Evolutionary conservation across 2,797 vertebrate genomes (phyloP), one percentile per base, ranked within the genome.

Genomic region (Phoeniculus purpureus): DNA sequence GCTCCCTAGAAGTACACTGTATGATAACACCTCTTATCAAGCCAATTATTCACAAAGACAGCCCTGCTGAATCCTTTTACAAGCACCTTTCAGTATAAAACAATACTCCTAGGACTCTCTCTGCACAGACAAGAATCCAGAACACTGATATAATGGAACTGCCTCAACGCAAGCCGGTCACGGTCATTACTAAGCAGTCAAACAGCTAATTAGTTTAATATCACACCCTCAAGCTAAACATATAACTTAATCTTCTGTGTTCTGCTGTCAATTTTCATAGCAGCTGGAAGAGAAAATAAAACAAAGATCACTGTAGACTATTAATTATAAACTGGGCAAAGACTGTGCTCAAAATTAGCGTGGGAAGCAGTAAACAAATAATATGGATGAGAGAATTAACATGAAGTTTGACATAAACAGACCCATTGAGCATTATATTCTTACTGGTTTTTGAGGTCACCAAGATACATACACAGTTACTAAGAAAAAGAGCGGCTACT

Each of bases 331-430:
- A 61, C 34, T 52, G 8, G 7, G 34, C 43, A 83, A 94, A 66
- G 55, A 64, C 27, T 64, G 10, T 32, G 67, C 52, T 87, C 52
- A 70, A 78, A 75, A 81, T 83, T 23, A 87, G 31, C 19, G 17
- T 50, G n/a, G 65, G 40, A 92, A 91, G 34, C 10, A 72, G 59
- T 48, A 78, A 90, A 37, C 47, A 89, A 93, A 72, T 74, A 91
- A 67, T 19, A 82, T 1, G 9, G 32, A 64, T 68, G 23, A 92
- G 8, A 87, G 29, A 85, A 70, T 10, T 21, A 81, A 81, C 40
- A 68, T 1, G 25, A 91, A 83, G 11, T 29, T 78, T 74, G 48
- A 85, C 67, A 88, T 50, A 80, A 91, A 81, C 27, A 91, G 20
- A 6, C 18, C 70, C 27, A 81, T 5, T 54, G 10, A 87, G 65